Evolutionary conservation across 2,113 vertebrate species (phyloP).

Genomic region (Lepisosteus oculatus): DNA sequence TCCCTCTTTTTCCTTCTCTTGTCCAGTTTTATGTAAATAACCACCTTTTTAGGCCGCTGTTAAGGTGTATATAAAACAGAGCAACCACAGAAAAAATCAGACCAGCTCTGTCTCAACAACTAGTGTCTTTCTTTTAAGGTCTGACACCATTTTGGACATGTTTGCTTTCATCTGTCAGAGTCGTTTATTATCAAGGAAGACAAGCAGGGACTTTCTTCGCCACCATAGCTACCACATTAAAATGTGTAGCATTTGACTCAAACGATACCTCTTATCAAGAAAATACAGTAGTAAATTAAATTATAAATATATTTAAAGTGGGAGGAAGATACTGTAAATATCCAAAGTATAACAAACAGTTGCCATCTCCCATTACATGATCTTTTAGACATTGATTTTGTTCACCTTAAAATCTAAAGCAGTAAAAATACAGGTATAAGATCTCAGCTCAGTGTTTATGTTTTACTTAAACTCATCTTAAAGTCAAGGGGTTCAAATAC

Average conservation of each 20-base stretch:
- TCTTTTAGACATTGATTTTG: too few relatives aligned
- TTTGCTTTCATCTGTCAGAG: conserved; percentile 75
- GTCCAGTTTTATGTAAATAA: background rate
- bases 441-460: too few relatives aligned
- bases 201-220: conserved; percentile 60
- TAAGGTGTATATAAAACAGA: background rate
- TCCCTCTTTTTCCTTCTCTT: background rate
- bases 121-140: conserved; percentile 50
- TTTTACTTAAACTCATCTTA: too few relatives aligned
- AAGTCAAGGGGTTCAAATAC: too few relatives aligned
- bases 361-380: too few relatives aligned
- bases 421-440: too few relatives aligned
- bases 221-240: conserved; percentile 65
- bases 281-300: background rate
- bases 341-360: too few relatives aligned
- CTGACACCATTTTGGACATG: conserved; percentile 46
- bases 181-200: conserved; percentile 73
- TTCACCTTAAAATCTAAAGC: too few relatives aligned
- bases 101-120: conserved; percentile 25
- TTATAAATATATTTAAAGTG: too few relatives aligned
- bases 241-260: conserved; percentile 69
- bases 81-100: conserved; percentile 3
- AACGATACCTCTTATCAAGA: conserved; percentile 49
- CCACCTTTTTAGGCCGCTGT: background rate
- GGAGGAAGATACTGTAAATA: too few relatives aligned